phyloP scores from a whole-genome alignment of 2,797 vertebrate genomes.

The Sebastes vulpes region DNA sequence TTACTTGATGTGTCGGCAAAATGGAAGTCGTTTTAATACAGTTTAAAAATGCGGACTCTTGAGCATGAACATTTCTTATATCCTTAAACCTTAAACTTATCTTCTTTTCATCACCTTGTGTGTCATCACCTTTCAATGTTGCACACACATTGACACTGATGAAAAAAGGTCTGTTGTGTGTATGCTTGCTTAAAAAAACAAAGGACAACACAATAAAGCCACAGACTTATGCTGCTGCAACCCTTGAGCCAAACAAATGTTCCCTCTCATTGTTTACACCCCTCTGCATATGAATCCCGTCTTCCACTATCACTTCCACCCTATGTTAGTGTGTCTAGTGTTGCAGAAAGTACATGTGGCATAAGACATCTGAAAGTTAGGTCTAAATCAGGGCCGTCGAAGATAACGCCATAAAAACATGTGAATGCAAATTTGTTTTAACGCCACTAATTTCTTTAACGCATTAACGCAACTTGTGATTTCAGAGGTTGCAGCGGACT shows the following conservation, averaged over 20 bases:
- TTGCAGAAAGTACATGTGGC: background rate
- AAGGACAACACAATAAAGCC: background rate
- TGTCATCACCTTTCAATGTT: background rate
- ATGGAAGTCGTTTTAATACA: background rate
- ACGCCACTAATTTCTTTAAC: no score
- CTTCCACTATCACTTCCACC: background rate
- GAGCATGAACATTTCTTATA: background rate
- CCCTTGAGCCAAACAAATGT: background rate
- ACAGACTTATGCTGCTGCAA: background rate
- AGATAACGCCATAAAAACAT: no score
- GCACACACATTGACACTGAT: background rate
- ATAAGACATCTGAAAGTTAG: background rate
- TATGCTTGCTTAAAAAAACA: background rate
- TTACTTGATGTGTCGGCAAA: background rate
- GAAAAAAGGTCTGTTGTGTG: background rate
- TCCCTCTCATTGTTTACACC: background rate
- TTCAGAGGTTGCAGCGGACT: no score
- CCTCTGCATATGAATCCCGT: background rate
- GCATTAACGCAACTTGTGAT: no score
- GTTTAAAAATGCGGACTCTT: background rate
- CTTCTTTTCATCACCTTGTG: background rate
- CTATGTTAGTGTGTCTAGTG: background rate
- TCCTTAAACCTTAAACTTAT: background rate
- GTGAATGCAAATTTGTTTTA: no score
- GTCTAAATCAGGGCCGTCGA: background rate